Conservation (phyloP, 1,140 invertebrate species). For the Cydia splendana region DNA sequence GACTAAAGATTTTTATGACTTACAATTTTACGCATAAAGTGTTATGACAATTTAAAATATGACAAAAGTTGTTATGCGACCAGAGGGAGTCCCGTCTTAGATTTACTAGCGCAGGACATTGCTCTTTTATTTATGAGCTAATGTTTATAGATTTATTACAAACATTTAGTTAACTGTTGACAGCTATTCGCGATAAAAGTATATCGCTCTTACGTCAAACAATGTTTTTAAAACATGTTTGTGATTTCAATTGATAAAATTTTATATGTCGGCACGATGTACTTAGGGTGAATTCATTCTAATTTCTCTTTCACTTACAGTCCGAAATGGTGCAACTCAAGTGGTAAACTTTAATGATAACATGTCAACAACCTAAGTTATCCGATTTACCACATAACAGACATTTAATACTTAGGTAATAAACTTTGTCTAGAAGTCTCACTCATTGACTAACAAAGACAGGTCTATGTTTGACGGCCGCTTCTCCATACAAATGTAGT, state of each 20-base stretch:
- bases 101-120: constrained; percentile 13
- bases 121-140: constrained; percentile 10
- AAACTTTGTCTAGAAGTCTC: no score
- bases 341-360: background rate
- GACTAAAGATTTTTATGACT: no score
- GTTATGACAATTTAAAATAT: no score
- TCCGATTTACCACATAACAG: no score
- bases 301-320: background rate
- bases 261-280: background rate
- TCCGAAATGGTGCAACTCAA: background rate
- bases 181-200: constrained; percentile 23
- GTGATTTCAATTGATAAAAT: constrained; percentile 6
- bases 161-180: constrained; percentile 16
- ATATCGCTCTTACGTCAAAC: constrained; percentile 30
- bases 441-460: no score
- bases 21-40: no score
- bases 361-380: background rate
- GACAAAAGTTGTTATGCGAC: no score
- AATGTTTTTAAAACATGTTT: constrained; percentile 21
- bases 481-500: no score
- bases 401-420: no score
- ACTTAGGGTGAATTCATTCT: background rate
- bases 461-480: no score
- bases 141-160: constrained; percentile 28
- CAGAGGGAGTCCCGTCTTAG: no score